Evolutionary conservation across 1,140 invertebrate genomes (phyloP), one percentile per base, ranked within the genome.

Genomic region (Apis mellifera): DNA sequence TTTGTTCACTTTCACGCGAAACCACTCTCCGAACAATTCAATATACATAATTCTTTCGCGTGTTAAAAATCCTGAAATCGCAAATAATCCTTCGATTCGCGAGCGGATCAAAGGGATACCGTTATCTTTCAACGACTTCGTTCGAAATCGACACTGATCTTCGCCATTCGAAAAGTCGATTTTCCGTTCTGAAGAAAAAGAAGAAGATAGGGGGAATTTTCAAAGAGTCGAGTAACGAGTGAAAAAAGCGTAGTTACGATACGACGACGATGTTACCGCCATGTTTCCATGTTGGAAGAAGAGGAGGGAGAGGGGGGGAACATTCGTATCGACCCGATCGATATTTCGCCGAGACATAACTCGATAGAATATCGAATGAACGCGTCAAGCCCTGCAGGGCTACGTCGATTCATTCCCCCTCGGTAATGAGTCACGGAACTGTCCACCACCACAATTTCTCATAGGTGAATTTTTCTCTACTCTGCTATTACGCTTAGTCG

Each of bases 271-370:
- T 76, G 82, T 80, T 83, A 82, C 70, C 78, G 80, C 70, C 78
- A 76, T 62, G 70, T 65, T 75, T 86, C 69, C 72, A 86, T 75
- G 62, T n/a, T n/a, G 70, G 4, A 5, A 5, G 32, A 42, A 42
- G 4, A 7, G 32, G 32, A 0, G 32, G 32, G n/a, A n/a, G n/a
- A n/a, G 4, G 76, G 71, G 86, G 65, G 70, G 82, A 52, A 54
- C 15, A 60, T 66, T 23, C 80, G 74, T 87, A 78, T 60, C 85
- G 57, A 23, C n/a, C 78, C 87, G 84, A 90, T 90, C 89, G 84
- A 90, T 90, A 90, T 89, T 84, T 88, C 32, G 80, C 86, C 78
- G 82, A 86, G 79, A 88, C 87, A 89, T 90, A 90, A 90, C 84
- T 90, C 84, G 86, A 90, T 88, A 89, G 82, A 83, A 88, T 90